phyloP scores from a whole-genome alignment of 2,888 invertebrate species.

The Gymnoscelis rufifasciata region DNA sequence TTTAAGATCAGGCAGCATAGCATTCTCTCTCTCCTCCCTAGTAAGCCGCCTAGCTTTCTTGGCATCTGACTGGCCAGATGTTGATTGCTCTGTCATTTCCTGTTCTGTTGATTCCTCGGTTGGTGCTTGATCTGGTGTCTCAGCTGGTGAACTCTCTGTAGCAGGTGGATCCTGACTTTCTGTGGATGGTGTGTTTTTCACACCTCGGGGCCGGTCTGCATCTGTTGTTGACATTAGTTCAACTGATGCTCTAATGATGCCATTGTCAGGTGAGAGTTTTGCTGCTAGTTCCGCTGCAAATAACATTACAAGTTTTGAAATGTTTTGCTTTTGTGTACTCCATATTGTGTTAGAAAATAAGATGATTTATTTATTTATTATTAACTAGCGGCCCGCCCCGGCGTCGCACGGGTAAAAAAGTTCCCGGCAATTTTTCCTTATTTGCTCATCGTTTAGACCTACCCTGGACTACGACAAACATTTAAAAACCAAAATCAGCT shows the following conservation, averaged over 20 bases:
- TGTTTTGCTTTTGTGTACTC: too few relatives aligned
- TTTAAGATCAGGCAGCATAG: constrained; percentile 89
- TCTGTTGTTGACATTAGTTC: constrained; percentile 87
- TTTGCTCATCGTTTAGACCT: too few relatives aligned
- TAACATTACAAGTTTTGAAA: neutral
- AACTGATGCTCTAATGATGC: constrained; percentile 88
- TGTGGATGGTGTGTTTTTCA: constrained; percentile 43
- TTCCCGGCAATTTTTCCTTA: too few relatives aligned
- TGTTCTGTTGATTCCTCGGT: constrained; percentile 43
- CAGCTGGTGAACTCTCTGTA: constrained; percentile 31
- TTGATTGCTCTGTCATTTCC: constrained; percentile 43
- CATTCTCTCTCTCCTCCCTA: constrained; percentile 81
- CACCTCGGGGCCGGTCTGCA: constrained; percentile 82
- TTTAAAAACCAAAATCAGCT: too few relatives aligned
- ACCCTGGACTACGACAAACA: too few relatives aligned
- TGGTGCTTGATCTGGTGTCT: constrained; percentile 25
- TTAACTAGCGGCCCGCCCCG: too few relatives aligned
- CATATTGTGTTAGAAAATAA: too few relatives aligned
- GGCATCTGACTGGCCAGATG: constrained; percentile 60
- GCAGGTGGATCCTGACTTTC: constrained; percentile 33
- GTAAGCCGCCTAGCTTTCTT: constrained; percentile 66
- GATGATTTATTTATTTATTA: too few relatives aligned
- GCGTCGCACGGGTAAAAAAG: too few relatives aligned
- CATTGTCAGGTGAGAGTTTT: constrained; percentile 84
- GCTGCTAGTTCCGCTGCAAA: constrained; percentile 75